Evolutionary conservation across 2,888 invertebrate species (phyloP).

Genomic region (Drosophila cognata): DNA sequence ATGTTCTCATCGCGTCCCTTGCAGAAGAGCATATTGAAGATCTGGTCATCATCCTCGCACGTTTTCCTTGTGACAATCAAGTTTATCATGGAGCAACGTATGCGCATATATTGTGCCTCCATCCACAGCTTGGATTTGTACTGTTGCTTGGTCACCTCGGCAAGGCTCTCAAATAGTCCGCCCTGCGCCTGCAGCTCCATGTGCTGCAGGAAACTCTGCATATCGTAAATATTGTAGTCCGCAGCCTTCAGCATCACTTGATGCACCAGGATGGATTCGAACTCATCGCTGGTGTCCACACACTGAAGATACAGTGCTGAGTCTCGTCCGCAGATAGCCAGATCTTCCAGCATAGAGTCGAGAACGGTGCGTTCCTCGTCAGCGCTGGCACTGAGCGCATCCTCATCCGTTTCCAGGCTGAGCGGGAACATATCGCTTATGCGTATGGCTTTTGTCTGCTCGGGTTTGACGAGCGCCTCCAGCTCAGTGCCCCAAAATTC

Average conservation of each 20-base stretch:
- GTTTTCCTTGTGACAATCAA: slow-evolving; percentile 81
- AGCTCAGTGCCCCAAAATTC: slow-evolving; percentile 83
- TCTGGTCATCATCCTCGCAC: slow-evolving; percentile 79
- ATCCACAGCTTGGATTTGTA: slow-evolving; percentile 83
- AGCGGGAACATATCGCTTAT: slow-evolving; percentile 80
- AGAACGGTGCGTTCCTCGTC: slow-evolving; percentile 78
- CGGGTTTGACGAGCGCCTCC: slow-evolving; percentile 71
- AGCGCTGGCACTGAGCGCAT: slow-evolving; percentile 63
- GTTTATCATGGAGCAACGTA: slow-evolving; percentile 84
- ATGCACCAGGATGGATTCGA: slow-evolving; percentile 82
- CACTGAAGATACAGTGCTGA: slow-evolving; percentile 82
- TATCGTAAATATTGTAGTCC: slow-evolving; percentile 81
- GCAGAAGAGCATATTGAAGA: slow-evolving; percentile 82
- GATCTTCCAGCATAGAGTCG: slow-evolving; percentile 81
- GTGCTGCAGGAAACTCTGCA: slow-evolving; percentile 77
- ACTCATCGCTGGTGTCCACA: slow-evolving; percentile 81
- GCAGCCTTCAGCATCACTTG: slow-evolving; percentile 80
- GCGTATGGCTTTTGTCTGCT: slow-evolving; percentile 65
- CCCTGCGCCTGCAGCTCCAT: slow-evolving; percentile 82
- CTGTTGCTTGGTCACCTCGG: slow-evolving; percentile 76
- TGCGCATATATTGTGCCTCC: slow-evolving; percentile 83
- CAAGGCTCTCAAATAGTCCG: slow-evolving; percentile 80
- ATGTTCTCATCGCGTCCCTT: slow-evolving; percentile 81
- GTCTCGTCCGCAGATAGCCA: slow-evolving; percentile 80
- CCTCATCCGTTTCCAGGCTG: slow-evolving; percentile 73